A percentile compares a stretch with the other conserved stretches of the same genome.
phyloP scores from a whole-genome alignment of 2,113 vertebrate species.

The Cyrtonyx montezumae region DNA sequence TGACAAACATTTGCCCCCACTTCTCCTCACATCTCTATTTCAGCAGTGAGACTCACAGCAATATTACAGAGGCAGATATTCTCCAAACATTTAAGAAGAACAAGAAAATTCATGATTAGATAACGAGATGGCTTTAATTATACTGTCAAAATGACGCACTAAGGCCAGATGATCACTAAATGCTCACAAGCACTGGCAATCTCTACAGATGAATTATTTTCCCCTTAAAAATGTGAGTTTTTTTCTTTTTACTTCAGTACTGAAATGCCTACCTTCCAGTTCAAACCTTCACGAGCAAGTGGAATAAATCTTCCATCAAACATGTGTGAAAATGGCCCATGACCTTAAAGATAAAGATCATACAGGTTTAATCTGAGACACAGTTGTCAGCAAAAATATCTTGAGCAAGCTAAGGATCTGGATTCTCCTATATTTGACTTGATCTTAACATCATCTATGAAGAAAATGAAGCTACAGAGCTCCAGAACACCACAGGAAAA shows the following conservation, averaged over 20 bases:
- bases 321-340: slow-evolving; percentile 97
- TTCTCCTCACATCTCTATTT: not conserved
- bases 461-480: not conserved
- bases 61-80: fast-evolving
- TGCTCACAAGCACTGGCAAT: not conserved
- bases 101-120: not conserved
- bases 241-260: not conserved
- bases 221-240: not conserved
- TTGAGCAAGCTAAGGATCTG: not conserved
- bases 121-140: not conserved
- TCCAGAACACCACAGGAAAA: not conserved
- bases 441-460: not conserved
- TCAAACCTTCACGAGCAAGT: slow-evolving; percentile 74
- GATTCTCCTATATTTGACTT: not conserved
- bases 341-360: slow-evolving; percentile 82
- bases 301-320: slow-evolving; percentile 94
- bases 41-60: not conserved
- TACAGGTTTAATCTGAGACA: not conserved
- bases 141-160: not conserved
- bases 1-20: not conserved
- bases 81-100: not conserved
- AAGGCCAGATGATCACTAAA: not conserved
- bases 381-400: not conserved
- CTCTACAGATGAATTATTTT: not conserved
- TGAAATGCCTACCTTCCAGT: slow-evolving; percentile 86